Evolutionary conservation across 2,888 invertebrate species (phyloP).

Genomic region (Omphaloscelis lunosa): DNA sequence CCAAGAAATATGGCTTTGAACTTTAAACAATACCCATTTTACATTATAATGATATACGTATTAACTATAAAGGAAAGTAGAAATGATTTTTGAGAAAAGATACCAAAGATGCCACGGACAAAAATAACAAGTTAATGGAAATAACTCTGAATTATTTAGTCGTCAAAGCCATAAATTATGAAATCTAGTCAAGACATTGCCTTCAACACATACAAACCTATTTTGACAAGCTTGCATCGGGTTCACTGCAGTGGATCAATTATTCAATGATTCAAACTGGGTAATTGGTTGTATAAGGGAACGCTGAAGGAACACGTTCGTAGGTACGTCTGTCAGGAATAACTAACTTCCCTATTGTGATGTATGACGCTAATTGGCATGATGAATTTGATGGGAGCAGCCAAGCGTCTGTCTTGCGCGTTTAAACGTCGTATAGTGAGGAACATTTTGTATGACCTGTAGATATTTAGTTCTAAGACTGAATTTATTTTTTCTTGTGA

Average conservation of each 20-base stretch:
- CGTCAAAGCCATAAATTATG: slow-evolving; percentile 11
- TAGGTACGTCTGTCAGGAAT: slow-evolving; percentile 24
- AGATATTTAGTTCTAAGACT: background rate
- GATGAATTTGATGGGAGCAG: slow-evolving; percentile 9
- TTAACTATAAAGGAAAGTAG: background rate
- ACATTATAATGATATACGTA: background rate
- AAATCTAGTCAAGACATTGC: slow-evolving; percentile 9
- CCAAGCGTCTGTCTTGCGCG: slow-evolving; percentile 18
- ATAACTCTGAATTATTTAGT: background rate
- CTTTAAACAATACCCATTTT: background rate
- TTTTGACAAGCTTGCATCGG: slow-evolving; percentile 32
- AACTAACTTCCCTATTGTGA: slow-evolving; percentile 31
- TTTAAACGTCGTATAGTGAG: background rate
- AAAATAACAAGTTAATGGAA: background rate
- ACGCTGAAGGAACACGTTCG: slow-evolving; percentile 32
- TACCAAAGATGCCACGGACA: background rate
- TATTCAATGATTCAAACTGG: slow-evolving; percentile 37
- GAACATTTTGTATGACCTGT: background rate
- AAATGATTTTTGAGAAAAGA: background rate
- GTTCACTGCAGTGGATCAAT: slow-evolving; percentile 35
- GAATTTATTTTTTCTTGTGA: background rate
- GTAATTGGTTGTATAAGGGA: slow-evolving; percentile 41
- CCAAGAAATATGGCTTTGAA: background rate
- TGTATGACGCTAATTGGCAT: slow-evolving; percentile 53
- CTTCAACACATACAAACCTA: background rate